phyloP scores from a whole-genome alignment of 2,888 invertebrate species.

The Zelleria hepariella region DNA sequence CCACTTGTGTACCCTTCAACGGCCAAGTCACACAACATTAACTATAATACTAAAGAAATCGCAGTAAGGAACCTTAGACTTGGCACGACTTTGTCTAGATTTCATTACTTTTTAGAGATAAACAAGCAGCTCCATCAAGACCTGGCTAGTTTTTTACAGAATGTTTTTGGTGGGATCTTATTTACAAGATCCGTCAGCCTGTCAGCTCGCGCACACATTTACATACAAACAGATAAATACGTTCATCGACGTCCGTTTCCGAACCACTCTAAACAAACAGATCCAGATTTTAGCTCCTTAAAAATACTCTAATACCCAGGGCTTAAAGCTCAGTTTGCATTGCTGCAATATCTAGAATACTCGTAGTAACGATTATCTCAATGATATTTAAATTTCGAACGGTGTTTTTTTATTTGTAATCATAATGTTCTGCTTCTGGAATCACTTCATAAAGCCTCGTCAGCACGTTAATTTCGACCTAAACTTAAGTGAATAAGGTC shows the following conservation, averaged over 20 bases:
- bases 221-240: constrained; percentile 35
- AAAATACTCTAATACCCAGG: constrained; percentile 13
- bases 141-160: too few species aligned
- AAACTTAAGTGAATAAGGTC: constrained; percentile 16
- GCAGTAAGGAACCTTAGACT: too few species aligned
- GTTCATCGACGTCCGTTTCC: constrained; percentile 28
- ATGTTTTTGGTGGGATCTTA: too few species aligned
- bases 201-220: constrained; percentile 27
- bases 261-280: constrained; percentile 25
- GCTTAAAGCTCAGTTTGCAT: background rate
- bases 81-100: too few species aligned
- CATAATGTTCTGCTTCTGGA: constrained; percentile 36
- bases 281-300: background rate
- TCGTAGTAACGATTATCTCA: constrained; percentile 30
- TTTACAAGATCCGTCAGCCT: constrained; percentile 25
- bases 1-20: too few species aligned
- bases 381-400: constrained; percentile 42
- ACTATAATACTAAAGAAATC: too few species aligned
- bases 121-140: too few species aligned
- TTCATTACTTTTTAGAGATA: too few species aligned
- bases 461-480: constrained; percentile 14
- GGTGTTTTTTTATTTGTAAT: constrained; percentile 33
- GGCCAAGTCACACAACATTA: too few species aligned
- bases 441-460: constrained; percentile 26
- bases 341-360: constrained; percentile 14